Evolutionary conservation across 2,888 invertebrate species (phyloP), one percentile per base, ranked within the genome.

Genomic region (Dryomyza anilis): DNA sequence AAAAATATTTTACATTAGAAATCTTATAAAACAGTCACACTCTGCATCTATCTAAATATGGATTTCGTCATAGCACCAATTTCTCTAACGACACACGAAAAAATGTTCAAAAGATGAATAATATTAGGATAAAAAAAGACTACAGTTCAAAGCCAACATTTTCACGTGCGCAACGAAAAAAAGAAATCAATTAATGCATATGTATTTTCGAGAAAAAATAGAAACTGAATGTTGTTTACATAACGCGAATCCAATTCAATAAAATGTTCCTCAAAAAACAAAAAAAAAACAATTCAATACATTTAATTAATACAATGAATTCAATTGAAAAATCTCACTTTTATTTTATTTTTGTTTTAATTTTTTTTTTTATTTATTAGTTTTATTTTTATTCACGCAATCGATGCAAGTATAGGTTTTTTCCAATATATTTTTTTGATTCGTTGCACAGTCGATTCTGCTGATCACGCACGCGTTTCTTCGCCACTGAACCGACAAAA

Each of bases 401-500:
- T 39, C 39, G 8, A 14, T n/a, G 12, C 12, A 39, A 39, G n/a
- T n/a, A n/a, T n/a, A n/a, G n/a, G n/a, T n/a, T n/a, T n/a, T 39
- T 39, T 39, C 39, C 3, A 5, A 3, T 39, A n/a, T 39, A 12
- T 39, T 12, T 39, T n/a, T 39, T 3, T 39, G 39, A 39, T 39
- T n/a, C 14, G 7, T 39, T 39, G 14, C n/a, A 7, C 14, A 3
- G 3, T 7, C 39, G 33, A 8, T 33, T 33, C n/a, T 39, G 39
- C 14, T 16, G 36, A 55, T 36, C 55, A 23, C 55, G 55, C 55
- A 59, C 46, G 48, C 30, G 27, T 59, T 30, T 46, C 46, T 46
- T 43, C 46, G 19, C 48, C 46, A 48, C 48, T 30, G 30, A 30
- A 59, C 59, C 33, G 48, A 59, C 30, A 21, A 48, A 59, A 59